A percentile compares a stretch with the other conserved stretches of the same genome.
phyloP scores from a whole-genome alignment of 2,797 vertebrate genomes.

The Synaphobranchus kaupii region DNA sequence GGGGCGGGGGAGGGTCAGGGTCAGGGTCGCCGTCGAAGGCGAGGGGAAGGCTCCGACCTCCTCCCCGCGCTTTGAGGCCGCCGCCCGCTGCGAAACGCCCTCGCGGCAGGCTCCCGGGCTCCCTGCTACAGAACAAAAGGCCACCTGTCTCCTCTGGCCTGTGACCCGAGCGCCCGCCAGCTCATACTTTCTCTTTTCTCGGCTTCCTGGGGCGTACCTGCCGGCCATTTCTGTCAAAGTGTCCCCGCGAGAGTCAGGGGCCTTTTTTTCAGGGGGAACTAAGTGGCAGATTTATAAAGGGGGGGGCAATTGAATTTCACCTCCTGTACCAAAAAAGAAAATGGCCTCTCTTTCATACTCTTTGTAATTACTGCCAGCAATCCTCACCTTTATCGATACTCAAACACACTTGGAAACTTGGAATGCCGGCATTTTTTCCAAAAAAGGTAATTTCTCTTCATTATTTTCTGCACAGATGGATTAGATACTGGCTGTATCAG shows the following conservation, averaged over 20 bases:
- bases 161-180: neutral
- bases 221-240: neutral
- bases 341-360: neutral
- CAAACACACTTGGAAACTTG: neutral
- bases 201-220: neutral
- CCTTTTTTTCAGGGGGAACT: neutral
- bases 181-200: neutral
- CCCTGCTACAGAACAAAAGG: neutral
- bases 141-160: neutral
- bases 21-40: conserved; percentile 22
- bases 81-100: neutral
- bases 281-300: conserved; percentile 23
- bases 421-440: neutral
- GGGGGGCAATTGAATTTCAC: conserved; percentile 15
- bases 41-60: conserved; percentile 22
- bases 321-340: neutral
- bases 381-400: conserved; percentile 1
- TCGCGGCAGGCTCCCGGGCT: neutral
- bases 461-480: neutral
- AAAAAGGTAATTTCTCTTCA: too few relatives aligned
- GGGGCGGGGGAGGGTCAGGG: conserved; percentile 2
- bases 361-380: neutral
- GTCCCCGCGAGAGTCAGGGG: neutral
- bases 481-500: conserved; percentile 11
- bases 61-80: neutral